phyloP scores from a whole-genome alignment of 2,113 vertebrate genomes.

The Halichoerus grypus region DNA sequence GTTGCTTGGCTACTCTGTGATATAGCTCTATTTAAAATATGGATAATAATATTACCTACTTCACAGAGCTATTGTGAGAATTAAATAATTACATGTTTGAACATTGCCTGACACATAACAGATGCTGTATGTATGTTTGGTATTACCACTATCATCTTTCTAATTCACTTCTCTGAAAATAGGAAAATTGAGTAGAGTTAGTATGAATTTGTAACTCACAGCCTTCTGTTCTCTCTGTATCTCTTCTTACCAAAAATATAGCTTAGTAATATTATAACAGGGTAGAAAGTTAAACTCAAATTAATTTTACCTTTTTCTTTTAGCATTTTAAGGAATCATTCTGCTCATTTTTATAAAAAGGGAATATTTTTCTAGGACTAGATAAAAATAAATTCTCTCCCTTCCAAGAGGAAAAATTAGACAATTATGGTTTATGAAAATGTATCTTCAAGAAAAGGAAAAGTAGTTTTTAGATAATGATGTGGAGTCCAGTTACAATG shows the following conservation, averaged over 20 bases:
- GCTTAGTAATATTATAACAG: background rate
- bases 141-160: background rate
- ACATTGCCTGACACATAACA: background rate
- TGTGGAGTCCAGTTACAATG: background rate
- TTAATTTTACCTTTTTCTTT: background rate
- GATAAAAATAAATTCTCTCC: background rate
- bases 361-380: background rate
- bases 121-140: background rate
- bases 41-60: background rate
- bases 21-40: background rate
- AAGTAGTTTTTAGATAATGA: background rate
- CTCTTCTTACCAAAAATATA: background rate
- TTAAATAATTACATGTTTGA: background rate
- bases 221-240: background rate
- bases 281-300: conserved; percentile 9
- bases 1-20: background rate
- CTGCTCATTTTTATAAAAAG: background rate
- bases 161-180: background rate
- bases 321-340: background rate
- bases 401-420: background rate
- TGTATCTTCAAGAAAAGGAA: background rate
- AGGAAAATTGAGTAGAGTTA: background rate
- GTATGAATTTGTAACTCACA: background rate
- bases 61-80: background rate
- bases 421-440: background rate